Base-by-base conservation (phyloP, 1,140 invertebrate genomes). In the Cydia amplana region DNA sequence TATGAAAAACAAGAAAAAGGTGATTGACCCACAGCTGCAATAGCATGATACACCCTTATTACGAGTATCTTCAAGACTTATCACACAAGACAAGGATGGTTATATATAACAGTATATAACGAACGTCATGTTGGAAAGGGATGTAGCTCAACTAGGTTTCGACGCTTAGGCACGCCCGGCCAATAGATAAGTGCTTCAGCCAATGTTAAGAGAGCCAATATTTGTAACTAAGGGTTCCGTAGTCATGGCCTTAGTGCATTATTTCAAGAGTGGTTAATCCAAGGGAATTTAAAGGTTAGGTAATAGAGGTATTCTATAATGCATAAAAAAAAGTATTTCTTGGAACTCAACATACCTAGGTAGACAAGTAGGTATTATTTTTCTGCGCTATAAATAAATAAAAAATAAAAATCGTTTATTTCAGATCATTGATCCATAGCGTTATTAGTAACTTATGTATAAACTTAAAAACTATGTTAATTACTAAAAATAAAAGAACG, bases 141-240 rank as follows among this genome's bases (percentile, higher is more conserved):
- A 60, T n/a, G 20, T 9, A 60, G 20, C 9, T 70, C 65, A 18
- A n/a, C 65, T 70, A 70, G 32, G 6, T 20, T 36, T 70, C 32
- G 32, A 43, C 65, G 65, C 65, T 70, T 70, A 70, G 36, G 65
- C 65, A 70, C 65, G 65, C 65, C 18, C 65, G 28, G 65, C 65
- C 65, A 36, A 43, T 70, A 70, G 28, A 18, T 12, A 36, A 70
- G 28, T 70, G 28, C 28, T 70, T 36, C 28, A 70, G 32, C 16
- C 65, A 32, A 40, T 70, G 65, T 70, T 32, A 70, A 70, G 65
- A 28, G 28, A 70, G 4, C 55, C 55, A 60, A 60, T 60, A 60
- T 60, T 60, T 23, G 20, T 23, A 23, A 23, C 6, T 23, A n/a
- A n/a, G 55, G 55, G 55, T 60, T 60, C 55, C 1, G 55, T 60